Conservation (phyloP, 2,888 invertebrate genomes). For the Pammene aurita region DNA sequence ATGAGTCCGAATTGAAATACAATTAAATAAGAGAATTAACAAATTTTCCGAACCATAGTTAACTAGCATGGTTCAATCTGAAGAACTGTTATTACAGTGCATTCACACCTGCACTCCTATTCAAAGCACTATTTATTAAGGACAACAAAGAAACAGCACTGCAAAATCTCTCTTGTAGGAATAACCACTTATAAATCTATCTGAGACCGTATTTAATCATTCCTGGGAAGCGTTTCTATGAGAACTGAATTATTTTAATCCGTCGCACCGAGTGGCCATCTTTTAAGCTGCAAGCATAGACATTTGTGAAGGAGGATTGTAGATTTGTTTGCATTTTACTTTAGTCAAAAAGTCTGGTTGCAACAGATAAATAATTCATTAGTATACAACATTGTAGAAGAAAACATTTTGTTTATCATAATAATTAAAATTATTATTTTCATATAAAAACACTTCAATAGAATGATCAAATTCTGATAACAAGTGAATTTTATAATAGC, state of each 20-base stretch:
- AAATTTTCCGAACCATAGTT: too few species aligned
- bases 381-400: neutral
- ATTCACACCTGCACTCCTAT: slow-evolving; percentile 66
- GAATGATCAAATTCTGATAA: too few species aligned
- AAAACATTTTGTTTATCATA: neutral
- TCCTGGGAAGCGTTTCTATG: slow-evolving; percentile 47
- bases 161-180: slow-evolving; percentile 55
- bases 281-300: slow-evolving; percentile 60
- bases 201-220: slow-evolving; percentile 78
- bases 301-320: slow-evolving; percentile 14
- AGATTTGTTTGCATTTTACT: neutral
- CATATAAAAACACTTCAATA: too few species aligned
- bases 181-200: slow-evolving; percentile 81
- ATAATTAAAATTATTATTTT: too few species aligned
- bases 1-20: too few species aligned
- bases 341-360: neutral
- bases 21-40: too few species aligned
- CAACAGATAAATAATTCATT: neutral
- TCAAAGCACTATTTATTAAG: slow-evolving; percentile 66
- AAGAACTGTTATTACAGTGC: slow-evolving; percentile 38
- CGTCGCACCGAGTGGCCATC: slow-evolving; percentile 61
- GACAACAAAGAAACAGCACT: slow-evolving; percentile 57
- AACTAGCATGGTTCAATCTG: slow-evolving; percentile 2
- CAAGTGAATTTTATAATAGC: too few species aligned
- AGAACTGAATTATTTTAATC: slow-evolving; percentile 47